Conservation (phyloP, 1,140 invertebrate species). For the Wasmannia auropunctata region DNA sequence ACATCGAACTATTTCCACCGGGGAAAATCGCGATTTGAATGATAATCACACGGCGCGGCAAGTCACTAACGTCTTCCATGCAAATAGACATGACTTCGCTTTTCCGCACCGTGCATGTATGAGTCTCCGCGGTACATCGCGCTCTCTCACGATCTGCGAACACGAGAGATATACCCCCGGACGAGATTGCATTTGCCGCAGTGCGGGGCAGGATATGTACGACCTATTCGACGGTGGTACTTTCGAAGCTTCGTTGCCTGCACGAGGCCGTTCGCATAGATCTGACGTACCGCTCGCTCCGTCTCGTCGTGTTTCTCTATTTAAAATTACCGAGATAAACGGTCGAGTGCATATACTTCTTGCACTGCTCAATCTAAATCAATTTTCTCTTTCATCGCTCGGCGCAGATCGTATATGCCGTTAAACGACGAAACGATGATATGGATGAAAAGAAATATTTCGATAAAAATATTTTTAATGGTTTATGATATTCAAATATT, state of each 20-base stretch:
- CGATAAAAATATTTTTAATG: not conserved
- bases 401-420: not conserved
- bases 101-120: slow-evolving; percentile 23
- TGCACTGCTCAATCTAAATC: not conserved
- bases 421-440: not conserved
- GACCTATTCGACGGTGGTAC: slow-evolving; percentile 40
- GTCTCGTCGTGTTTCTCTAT: slow-evolving; percentile 27
- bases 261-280: slow-evolving; percentile 44
- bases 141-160: slow-evolving; percentile 16
- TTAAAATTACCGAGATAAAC: slow-evolving; percentile 60
- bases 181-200: slow-evolving; percentile 72
- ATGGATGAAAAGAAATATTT: too few relatives aligned
- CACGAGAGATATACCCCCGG: slow-evolving; percentile 27
- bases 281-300: not conserved
- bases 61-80: slow-evolving; percentile 52
- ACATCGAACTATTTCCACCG: not conserved
- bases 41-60: slow-evolving; percentile 31
- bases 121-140: not conserved
- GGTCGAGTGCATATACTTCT: not conserved
- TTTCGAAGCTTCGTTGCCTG: slow-evolving; percentile 36
- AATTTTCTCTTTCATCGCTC: not conserved
- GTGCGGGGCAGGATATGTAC: slow-evolving; percentile 60
- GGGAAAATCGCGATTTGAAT: slow-evolving; percentile 44
- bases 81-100: slow-evolving; percentile 50
- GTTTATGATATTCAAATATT: not conserved